These are phyloP conservation scores for Allophyes oxyacanthae DNA, from an alignment of 2,888 invertebrate species.

Conservation along the genomic window DNA sequence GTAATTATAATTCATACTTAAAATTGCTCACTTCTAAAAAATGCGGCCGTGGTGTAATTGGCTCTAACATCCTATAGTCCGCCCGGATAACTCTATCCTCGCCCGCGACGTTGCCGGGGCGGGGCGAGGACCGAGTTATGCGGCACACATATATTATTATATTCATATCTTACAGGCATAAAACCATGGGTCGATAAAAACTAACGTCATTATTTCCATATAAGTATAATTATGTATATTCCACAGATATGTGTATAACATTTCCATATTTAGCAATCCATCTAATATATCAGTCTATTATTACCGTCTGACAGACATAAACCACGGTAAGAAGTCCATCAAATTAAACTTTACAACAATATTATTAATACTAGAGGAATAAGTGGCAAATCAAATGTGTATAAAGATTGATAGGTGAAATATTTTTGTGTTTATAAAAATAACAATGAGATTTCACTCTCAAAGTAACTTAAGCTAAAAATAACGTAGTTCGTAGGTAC, in stretches of 20 bases:
- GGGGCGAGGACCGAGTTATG: too few relatives aligned
- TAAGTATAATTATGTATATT: conserved; percentile 75
- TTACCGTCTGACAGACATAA: conserved; percentile 35
- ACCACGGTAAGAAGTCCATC: conserved; percentile 49
- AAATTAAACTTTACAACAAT: conserved; percentile 53
- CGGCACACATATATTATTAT: too few relatives aligned
- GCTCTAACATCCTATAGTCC: conserved; percentile 35
- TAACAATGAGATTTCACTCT: conserved; percentile 60
- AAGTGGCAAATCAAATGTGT: conserved; percentile 25
- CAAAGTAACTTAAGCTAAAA: conserved; percentile 50
- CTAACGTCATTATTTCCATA: conserved; percentile 64
- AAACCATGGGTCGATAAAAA: conserved; percentile 48
- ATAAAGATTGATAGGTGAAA: conserved; percentile 20
- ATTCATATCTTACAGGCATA: conserved; percentile 20
- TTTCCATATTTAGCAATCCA: conserved; percentile 65
- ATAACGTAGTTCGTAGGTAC: conserved; percentile 51
- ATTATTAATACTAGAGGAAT: conserved; percentile 40
- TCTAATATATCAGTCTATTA: conserved; percentile 62
- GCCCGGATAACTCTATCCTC: too few relatives aligned
- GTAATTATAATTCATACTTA: too few relatives aligned
- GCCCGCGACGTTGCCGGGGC: too few relatives aligned
- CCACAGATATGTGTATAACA: conserved; percentile 70
- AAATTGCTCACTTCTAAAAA: too few relatives aligned
- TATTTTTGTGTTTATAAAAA: conserved; percentile 39
- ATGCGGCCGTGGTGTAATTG: conserved; percentile 30